These are phyloP conservation scores for Ageneiosus marmoratus DNA, from an alignment of 2,113 vertebrate genomes.

Conservation along the genomic window DNA sequence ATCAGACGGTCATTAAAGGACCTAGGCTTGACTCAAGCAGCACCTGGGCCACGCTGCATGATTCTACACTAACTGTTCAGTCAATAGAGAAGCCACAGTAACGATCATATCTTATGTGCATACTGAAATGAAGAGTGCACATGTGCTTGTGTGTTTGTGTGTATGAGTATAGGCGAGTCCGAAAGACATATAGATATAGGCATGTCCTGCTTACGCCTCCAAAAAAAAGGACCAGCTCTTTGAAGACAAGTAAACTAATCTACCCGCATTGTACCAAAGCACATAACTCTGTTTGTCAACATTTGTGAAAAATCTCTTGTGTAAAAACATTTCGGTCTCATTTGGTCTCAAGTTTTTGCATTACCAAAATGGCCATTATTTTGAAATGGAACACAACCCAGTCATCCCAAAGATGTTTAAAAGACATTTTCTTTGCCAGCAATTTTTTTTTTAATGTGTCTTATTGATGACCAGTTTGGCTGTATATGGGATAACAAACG, in stretches of 20 bases:
- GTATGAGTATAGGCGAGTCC: not conserved
- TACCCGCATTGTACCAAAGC: not conserved
- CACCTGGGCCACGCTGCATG: conserved; percentile 64
- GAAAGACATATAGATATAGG: conserved; percentile 2
- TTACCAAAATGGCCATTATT: not conserved
- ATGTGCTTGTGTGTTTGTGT: conserved; percentile 8
- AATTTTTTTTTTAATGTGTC: not conserved
- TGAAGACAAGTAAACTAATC: not conserved
- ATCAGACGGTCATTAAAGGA: conserved; percentile 72
- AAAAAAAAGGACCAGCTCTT: conserved; percentile 34
- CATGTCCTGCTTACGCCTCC: not conserved
- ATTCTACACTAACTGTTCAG: conserved; percentile 39
- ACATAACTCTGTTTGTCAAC: no score
- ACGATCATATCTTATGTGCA: not conserved
- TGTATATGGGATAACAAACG: not conserved
- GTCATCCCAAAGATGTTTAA: not conserved
- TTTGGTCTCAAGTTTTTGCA: not conserved
- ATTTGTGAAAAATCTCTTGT: not conserved
- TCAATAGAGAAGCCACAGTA: conserved; percentile 8
- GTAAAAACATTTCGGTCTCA: not conserved
- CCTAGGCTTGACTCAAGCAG: conserved; percentile 46
- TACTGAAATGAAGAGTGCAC: not conserved
- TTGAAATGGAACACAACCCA: not conserved
- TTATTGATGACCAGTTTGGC: not conserved
- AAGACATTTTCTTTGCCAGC: not conserved